Percentiles rank a stretch among this genome's conserved stretches.
These are phyloP conservation scores for Dryobota labecula DNA, from an alignment of 2,888 invertebrate genomes.

Conservation along the genomic window DNA sequence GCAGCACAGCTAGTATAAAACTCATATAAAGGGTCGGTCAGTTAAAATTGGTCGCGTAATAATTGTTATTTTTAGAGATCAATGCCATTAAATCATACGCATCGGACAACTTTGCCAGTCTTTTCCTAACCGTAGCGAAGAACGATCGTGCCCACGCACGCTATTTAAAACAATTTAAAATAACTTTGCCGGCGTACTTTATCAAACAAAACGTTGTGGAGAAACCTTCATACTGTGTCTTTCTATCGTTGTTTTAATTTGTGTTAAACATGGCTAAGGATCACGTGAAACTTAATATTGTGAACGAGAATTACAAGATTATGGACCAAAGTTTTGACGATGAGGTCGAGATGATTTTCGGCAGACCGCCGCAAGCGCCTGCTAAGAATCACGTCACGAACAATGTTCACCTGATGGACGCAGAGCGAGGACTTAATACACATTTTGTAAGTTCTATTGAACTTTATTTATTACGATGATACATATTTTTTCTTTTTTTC, in stretches of 20 bases:
- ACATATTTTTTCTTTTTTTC: not conserved
- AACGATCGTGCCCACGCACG: slow-evolving; percentile 29
- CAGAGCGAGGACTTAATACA: slow-evolving; percentile 29
- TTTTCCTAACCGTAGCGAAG: slow-evolving; percentile 13
- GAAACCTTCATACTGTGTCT: slow-evolving; percentile 9
- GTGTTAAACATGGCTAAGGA: slow-evolving; percentile 66
- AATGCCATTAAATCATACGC: slow-evolving; percentile 67
- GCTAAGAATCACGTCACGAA: slow-evolving; percentile 64
- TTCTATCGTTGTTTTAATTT: slow-evolving; percentile 25
- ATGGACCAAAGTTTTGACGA: slow-evolving; percentile 67
- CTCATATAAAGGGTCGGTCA: not conserved
- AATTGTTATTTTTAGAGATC: slow-evolving; percentile 74
- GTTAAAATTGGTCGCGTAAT: slow-evolving; percentile 46
- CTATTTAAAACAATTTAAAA: not conserved
- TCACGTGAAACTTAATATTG: slow-evolving; percentile 69
- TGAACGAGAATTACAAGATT: slow-evolving; percentile 70
- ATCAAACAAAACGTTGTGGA: slow-evolving; percentile 43
- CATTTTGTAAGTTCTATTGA: slow-evolving; percentile 42
- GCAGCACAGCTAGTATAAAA: not conserved
- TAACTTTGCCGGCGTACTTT: slow-evolving; percentile 8
- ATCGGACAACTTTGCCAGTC: slow-evolving; percentile 39
- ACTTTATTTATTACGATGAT: too few relatives aligned
- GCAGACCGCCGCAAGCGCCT: slow-evolving; percentile 72
- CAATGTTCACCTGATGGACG: slow-evolving; percentile 63
- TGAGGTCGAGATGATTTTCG: slow-evolving; percentile 81